Conservation (phyloP, 2,797 vertebrate genomes). For the Acanthopagrus latus region DNA sequence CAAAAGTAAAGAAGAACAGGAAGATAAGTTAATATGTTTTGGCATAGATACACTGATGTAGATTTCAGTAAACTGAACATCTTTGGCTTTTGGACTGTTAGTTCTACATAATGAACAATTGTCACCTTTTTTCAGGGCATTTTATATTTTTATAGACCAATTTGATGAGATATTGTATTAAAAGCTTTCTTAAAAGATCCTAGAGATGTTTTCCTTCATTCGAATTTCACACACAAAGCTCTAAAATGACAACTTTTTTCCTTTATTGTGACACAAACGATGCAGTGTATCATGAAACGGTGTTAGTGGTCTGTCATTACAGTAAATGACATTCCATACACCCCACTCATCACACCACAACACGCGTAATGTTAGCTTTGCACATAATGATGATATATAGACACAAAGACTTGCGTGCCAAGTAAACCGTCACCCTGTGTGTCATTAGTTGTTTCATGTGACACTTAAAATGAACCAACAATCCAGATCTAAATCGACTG, state of each 20-base stretch:
- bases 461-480: slow-evolving; percentile 27
- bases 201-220: not conserved
- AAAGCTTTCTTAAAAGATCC: too few species aligned
- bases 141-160: too few species aligned
- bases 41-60: too few species aligned
- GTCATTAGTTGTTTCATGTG: slow-evolving; percentile 30
- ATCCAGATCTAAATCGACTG: not conserved
- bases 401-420: slow-evolving; percentile 28
- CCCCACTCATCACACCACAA: slow-evolving; percentile 1
- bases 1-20: not conserved
- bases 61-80: too few species aligned
- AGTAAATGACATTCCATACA: slow-evolving; percentile 13
- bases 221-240: not conserved
- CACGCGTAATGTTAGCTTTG: slow-evolving; percentile 22
- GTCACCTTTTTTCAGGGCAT: too few species aligned
- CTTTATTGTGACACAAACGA: too few species aligned
- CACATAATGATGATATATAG: slow-evolving; percentile 24
- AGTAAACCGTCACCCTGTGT: slow-evolving; percentile 33
- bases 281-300: not conserved
- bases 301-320: not conserved
- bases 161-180: too few species aligned
- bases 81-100: too few species aligned
- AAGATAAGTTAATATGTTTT: too few species aligned
- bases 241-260: not conserved
- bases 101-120: too few species aligned